Base-by-base conservation (phyloP, 1,140 invertebrate species). In the Anagrus nilaparvatae region DNA sequence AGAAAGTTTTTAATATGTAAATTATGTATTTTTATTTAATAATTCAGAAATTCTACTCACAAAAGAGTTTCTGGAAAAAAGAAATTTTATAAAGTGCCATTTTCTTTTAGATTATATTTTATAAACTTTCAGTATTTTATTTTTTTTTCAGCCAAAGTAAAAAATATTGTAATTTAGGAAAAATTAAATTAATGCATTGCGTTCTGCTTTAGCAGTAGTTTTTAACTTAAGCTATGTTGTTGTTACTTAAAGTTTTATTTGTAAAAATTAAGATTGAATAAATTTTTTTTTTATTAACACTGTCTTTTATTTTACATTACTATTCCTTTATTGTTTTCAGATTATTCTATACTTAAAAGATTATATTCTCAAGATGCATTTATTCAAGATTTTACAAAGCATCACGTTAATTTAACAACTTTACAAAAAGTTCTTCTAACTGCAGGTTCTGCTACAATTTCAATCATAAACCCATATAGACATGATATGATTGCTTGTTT, bases 401-500 rank as follows among this genome's bases (percentile, higher is more conserved):
- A 81, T 47, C 83, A 84, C 61, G 82, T 93, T 40, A 65, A 77
- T 18, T 78, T 81, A 18, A 79, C 76, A 32, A 14, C 57, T 6
- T 73, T 94, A 45, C 92, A 96, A 65, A 81, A 76, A 59, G 54
- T 70, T 1, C 46, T 92, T 8, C 70, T 97, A 7, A 71, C 83
- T 6, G 60, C 79, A 2, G 92, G 92, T 5, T 90, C 91, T 14
- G 86, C 84, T 19, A 59, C 75, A 5, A 70, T 87, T 35, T 77
- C 83, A 5, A 60, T 93, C 16, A 52, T 79, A 4, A 74, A 89
- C 70, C 89, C 89, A 1, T 62, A 53, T 46, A 60, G 82, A 37
- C 79, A 73, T n/a, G 92, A 97, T 62, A 91, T 95, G 88, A 88
- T 97, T 52, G 88, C 90, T 25, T 85, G 87, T 49, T 71, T 96